A percentile compares a stretch with the other conserved stretches of the same genome.
Conservation (phyloP, 2,797 vertebrate species). For the Peromyscus melanophrys region DNA sequence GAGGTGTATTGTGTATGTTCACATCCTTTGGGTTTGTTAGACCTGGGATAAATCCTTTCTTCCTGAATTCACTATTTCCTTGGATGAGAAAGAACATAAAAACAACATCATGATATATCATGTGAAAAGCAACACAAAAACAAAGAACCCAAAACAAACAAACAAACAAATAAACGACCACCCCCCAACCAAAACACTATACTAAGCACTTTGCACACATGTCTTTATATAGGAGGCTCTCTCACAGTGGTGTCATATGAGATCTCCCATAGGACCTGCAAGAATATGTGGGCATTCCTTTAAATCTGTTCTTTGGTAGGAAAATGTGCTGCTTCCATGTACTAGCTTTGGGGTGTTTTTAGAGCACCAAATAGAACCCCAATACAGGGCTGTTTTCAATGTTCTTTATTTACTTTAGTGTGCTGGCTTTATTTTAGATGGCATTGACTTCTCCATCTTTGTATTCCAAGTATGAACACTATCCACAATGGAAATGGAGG, state of each 20-base stretch:
- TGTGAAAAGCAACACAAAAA: background rate
- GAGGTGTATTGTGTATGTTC: background rate
- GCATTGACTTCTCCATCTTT: background rate
- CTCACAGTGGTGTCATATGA: background rate
- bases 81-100: background rate
- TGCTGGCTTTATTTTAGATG: background rate
- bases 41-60: background rate
- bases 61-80: background rate
- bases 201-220: background rate
- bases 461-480: background rate
- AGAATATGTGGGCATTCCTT: background rate
- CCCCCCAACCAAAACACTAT: background rate
- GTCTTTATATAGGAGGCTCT: background rate
- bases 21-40: background rate
- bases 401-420: background rate
- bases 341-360: background rate
- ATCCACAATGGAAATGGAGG: accelerated
- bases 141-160: background rate
- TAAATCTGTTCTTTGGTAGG: background rate
- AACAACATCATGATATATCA: background rate
- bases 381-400: background rate
- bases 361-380: background rate
- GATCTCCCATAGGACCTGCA: background rate
- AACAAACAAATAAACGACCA: background rate
- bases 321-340: background rate